These are phyloP conservation scores for Tiphia femorata DNA, from an alignment of 2,888 invertebrate genomes.

Conservation along the genomic window DNA sequence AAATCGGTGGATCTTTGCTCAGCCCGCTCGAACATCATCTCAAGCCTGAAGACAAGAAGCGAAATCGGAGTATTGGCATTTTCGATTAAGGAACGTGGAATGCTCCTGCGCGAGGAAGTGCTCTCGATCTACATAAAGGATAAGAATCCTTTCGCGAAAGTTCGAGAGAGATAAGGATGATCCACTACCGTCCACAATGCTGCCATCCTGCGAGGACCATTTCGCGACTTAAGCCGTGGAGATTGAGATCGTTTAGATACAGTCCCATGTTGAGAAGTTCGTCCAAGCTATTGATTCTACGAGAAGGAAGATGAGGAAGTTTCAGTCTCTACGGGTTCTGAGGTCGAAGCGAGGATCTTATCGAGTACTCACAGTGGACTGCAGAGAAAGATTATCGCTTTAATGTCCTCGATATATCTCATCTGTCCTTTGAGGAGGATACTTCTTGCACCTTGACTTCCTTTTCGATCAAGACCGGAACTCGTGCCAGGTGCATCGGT, in stretches of 20 bases:
- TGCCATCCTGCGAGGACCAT: constrained; percentile 89
- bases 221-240: constrained; percentile 86
- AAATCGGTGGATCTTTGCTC: constrained; percentile 84
- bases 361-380: constrained; percentile 82
- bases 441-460: constrained; percentile 78
- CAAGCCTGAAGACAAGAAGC: constrained; percentile 73
- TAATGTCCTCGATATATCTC: constrained; percentile 83
- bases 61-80: neutral
- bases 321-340: neutral
- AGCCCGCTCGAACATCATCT: constrained; percentile 85
- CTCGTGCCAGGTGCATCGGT: constrained; percentile 35
- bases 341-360: neutral
- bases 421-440: constrained; percentile 89
- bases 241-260: constrained; percentile 86
- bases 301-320: too few relatives aligned
- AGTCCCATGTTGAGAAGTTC: constrained; percentile 85
- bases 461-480: constrained; percentile 71
- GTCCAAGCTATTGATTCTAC: constrained; percentile 84
- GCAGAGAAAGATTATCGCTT: constrained; percentile 86
- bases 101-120: too few relatives aligned
- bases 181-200: constrained; percentile 73
- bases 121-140: too few relatives aligned
- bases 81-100: neutral
- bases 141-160: too few relatives aligned
- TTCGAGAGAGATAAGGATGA: too few relatives aligned